Conservation (phyloP, 2,888 invertebrate species). For the Apocheima hispidaria region DNA sequence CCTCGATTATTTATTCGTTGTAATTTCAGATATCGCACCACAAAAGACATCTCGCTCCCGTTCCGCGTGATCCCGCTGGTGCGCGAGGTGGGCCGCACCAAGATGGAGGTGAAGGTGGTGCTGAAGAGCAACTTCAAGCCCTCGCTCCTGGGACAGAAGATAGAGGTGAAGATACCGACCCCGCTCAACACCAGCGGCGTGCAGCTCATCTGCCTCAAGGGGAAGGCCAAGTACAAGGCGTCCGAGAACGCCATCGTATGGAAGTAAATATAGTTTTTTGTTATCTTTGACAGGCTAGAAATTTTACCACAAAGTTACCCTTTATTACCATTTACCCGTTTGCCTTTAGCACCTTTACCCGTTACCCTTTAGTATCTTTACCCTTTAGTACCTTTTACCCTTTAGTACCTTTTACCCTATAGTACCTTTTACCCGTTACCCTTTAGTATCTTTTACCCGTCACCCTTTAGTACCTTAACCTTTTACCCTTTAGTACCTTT, state of each 20-base stretch:
- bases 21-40: conserved; percentile 95
- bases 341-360: too few species aligned
- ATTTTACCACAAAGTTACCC: too few species aligned
- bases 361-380: too few species aligned
- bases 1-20: neutral
- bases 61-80: conserved; percentile 99
- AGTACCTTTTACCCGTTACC: too few species aligned
- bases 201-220: conserved; percentile 99
- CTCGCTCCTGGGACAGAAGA: conserved; percentile 98
- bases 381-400: too few species aligned
- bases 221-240: conserved; percentile 99
- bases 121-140: conserved; percentile 99
- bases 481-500: too few species aligned
- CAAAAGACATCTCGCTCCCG: conserved; percentile 99
- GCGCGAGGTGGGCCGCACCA: conserved; percentile 98
- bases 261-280: conserved; percentile 89
- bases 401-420: too few species aligned
- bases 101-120: conserved; percentile 99
- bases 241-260: conserved; percentile 99
- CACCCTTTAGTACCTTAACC: too few species aligned
- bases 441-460: too few species aligned
- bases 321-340: too few species aligned
- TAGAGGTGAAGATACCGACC: conserved; percentile 99
- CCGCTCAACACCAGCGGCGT: conserved; percentile 99
- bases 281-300: too few species aligned